phyloP scores from a whole-genome alignment of 2,888 invertebrate genomes.

The Pollenia angustigena region DNA sequence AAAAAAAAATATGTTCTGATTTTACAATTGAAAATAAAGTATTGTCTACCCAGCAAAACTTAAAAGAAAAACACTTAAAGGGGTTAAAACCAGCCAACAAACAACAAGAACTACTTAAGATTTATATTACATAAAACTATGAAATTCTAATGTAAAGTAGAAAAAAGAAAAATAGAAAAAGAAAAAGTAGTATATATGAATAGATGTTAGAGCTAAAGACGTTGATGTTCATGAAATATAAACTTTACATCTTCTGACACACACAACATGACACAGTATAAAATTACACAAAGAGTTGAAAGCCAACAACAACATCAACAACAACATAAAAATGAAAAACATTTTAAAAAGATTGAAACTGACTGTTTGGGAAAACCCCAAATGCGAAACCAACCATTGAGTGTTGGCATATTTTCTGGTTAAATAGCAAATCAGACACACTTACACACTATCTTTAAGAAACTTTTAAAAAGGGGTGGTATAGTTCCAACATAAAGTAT shows the following conservation, averaged over 20 bases:
- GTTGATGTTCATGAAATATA: constrained; percentile 38
- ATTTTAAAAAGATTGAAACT: constrained; percentile 57
- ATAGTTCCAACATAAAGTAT: constrained; percentile 21
- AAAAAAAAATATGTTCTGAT: constrained; percentile 1
- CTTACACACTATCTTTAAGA: neutral
- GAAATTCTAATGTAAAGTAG: constrained; percentile 69
- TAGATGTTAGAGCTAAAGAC: constrained; percentile 44
- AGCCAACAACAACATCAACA: constrained; percentile 36
- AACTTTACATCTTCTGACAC: constrained; percentile 32
- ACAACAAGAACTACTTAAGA: constrained; percentile 70
- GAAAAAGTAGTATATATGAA: constrained; percentile 33
- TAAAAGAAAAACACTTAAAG: constrained; percentile 69
- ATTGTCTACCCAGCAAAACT: constrained; percentile 48
- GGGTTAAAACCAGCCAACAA: constrained; percentile 68
- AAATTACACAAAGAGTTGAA: constrained; percentile 52
- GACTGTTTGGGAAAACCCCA: constrained; percentile 46
- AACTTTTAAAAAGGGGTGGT: constrained; percentile 9
- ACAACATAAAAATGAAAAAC: constrained; percentile 21
- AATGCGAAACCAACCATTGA: constrained; percentile 60
- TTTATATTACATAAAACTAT: constrained; percentile 71
- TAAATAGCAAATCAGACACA: constrained; percentile 56
- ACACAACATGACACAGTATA: constrained; percentile 45
- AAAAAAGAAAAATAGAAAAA: neutral
- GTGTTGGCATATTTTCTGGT: constrained; percentile 71
- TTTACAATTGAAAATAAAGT: constrained; percentile 47